Evolutionary conservation across 2,797 vertebrate species (phyloP).

Genomic region (Peromyscus nudipes): DNA sequence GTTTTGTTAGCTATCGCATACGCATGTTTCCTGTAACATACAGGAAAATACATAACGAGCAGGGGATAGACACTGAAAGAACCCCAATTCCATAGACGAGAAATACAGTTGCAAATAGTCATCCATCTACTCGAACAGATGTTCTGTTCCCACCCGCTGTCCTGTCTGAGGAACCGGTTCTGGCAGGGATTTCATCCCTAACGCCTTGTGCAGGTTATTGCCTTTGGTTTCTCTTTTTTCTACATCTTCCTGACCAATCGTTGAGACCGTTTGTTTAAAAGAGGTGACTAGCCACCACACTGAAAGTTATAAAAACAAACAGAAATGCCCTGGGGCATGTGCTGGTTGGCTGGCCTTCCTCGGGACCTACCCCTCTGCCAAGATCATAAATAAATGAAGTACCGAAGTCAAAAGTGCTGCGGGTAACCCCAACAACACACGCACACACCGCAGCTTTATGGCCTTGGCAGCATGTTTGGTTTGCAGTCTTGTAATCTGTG

Average conservation of each 20-base stretch:
- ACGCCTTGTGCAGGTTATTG: not conserved
- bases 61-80: not conserved
- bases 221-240: slow-evolving; percentile 61
- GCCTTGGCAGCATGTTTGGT: not conserved
- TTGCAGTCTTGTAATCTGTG: not conserved
- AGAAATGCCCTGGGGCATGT: slow-evolving; percentile 73
- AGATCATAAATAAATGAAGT: not conserved
- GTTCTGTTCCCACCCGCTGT: not conserved
- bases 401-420: not conserved
- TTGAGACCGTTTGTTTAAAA: slow-evolving; percentile 68
- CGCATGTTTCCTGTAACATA: not conserved
- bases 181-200: not conserved
- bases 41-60: not conserved
- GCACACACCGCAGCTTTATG: not conserved
- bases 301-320: slow-evolving; percentile 83
- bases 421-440: not conserved
- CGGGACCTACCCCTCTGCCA: not conserved
- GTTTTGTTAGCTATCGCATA: not conserved
- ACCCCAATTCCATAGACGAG: not conserved
- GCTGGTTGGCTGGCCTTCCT: slow-evolving; percentile 64
- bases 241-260: slow-evolving; percentile 64
- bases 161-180: not conserved
- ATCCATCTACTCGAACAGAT: rapidly evolving
- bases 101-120: not conserved
- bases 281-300: slow-evolving; percentile 54